phyloP scores from a whole-genome alignment of 2,113 vertebrate genomes.

The Lepus timidus region DNA sequence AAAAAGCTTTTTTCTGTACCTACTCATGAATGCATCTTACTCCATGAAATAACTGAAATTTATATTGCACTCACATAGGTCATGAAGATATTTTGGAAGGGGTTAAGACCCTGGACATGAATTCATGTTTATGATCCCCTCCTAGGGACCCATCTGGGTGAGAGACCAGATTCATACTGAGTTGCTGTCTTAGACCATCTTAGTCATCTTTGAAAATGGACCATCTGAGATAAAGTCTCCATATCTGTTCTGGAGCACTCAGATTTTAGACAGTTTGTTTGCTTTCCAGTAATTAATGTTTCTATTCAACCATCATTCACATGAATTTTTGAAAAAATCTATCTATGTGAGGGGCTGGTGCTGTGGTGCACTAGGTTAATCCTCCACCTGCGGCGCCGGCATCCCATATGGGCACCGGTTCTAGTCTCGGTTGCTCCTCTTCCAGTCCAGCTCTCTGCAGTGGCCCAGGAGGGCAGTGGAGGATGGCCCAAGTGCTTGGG shows the following conservation, averaged over 20 bases:
- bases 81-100: neutral
- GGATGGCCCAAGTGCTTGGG: too few relatives aligned
- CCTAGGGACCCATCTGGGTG: neutral
- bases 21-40: neutral
- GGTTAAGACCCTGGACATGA: neutral
- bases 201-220: slow-evolving; percentile 12
- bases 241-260: slow-evolving; percentile 19
- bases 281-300: slow-evolving; percentile 50
- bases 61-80: neutral
- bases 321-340: neutral
- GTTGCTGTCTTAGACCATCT: neutral
- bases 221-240: neutral
- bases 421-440: too few relatives aligned
- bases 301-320: neutral
- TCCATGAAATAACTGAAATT: neutral
- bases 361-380: too few relatives aligned
- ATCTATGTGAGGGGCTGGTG: too few relatives aligned
- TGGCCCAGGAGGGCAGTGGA: too few relatives aligned
- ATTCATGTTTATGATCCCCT: neutral
- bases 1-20: neutral
- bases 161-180: neutral
- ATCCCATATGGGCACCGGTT: too few relatives aligned
- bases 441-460: too few relatives aligned
- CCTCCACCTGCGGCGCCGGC: too few relatives aligned
- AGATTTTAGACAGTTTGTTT: neutral